These are phyloP conservation scores for Clistopyga incitator DNA, from an alignment of 2,888 invertebrate genomes.

Conservation along the genomic window DNA sequence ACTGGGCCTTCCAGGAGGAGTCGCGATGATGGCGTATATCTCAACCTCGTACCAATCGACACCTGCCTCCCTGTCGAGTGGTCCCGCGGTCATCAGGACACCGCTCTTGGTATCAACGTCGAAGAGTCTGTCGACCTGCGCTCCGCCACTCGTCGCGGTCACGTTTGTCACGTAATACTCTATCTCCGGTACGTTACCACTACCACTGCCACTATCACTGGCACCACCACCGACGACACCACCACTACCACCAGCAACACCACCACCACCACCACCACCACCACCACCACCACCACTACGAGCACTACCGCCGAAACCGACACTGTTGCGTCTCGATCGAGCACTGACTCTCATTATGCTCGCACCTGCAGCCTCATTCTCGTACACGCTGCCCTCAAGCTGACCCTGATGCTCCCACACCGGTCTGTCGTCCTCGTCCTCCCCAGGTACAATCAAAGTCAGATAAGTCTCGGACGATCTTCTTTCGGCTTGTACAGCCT, in stretches of 20 bases:
- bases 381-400: constrained; percentile 92
- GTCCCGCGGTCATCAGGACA: constrained; percentile 93
- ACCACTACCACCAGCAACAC: constrained; percentile 86
- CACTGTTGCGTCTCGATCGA: constrained; percentile 89
- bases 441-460: constrained; percentile 91
- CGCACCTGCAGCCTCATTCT: constrained; percentile 95
- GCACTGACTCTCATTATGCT: constrained; percentile 93
- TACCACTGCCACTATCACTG: constrained; percentile 85
- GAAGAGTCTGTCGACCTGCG: constrained; percentile 94
- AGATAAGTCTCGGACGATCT: constrained; percentile 95
- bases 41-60: constrained; percentile 93
- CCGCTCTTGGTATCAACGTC: constrained; percentile 96
- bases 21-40: constrained; percentile 92
- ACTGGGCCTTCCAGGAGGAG: constrained; percentile 87
- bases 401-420: constrained; percentile 85
- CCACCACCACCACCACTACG: constrained; percentile 86
- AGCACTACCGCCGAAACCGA: constrained; percentile 88
- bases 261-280: constrained; percentile 87
- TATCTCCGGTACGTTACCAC: constrained; percentile 86
- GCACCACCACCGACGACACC: constrained; percentile 88
- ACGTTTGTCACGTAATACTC: constrained; percentile 96
- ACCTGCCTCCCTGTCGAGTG: constrained; percentile 93
- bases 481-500: constrained; percentile 95
- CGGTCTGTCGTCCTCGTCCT: constrained; percentile 84
- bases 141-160: constrained; percentile 88